These are phyloP conservation scores for Zoanthus gigantus DNA, from an alignment of 92 coral and sea anemone genomes.

Conservation along the genomic window DNA sequence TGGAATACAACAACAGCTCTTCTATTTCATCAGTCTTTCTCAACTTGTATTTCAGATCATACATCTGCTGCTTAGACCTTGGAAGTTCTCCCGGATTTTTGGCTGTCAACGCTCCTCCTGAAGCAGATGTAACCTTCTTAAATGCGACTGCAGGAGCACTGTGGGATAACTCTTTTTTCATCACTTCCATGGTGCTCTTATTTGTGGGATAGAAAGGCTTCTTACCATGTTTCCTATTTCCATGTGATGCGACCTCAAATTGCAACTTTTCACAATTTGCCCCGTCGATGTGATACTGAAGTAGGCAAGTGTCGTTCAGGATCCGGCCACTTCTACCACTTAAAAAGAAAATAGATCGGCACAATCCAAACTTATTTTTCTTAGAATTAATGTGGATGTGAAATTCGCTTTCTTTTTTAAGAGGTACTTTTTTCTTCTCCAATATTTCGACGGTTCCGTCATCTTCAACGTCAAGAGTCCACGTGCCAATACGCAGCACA, in stretches of 20 bases:
- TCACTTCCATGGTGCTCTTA: constrained; percentile 59
- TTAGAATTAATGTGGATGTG: constrained; percentile 56
- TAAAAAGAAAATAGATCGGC: constrained; percentile 56
- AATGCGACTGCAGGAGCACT: constrained; percentile 43
- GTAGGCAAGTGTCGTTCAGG: constrained; percentile 14
- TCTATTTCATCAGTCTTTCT: constrained; percentile 43
- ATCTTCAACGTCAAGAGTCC: constrained; percentile 54
- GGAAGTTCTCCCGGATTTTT: constrained; percentile 58
- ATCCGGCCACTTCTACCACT: constrained; percentile 15
- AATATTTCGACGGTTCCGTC: constrained; percentile 37
- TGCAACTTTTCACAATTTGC: constrained; percentile 30
- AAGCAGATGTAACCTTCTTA: constrained; percentile 16
- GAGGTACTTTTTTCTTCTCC: constrained; percentile 35
- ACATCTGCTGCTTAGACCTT: constrained; percentile 59
- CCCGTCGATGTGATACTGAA: constrained; percentile 46
- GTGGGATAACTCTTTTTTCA: constrained; percentile 28
- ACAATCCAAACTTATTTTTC: constrained; percentile 37
- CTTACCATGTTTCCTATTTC: constrained; percentile 50
- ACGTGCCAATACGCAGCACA: constrained; percentile 54
- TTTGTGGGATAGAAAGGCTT: constrained; percentile 68
- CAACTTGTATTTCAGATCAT: constrained; percentile 48
- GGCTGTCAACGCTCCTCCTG: constrained; percentile 61
- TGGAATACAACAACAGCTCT: constrained; percentile 51
- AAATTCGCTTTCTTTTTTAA: constrained; percentile 18
- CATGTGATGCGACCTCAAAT: constrained; percentile 62